Base-by-base conservation (phyloP, 2,113 vertebrate genomes). In the Tachysurus vachellii region DNA sequence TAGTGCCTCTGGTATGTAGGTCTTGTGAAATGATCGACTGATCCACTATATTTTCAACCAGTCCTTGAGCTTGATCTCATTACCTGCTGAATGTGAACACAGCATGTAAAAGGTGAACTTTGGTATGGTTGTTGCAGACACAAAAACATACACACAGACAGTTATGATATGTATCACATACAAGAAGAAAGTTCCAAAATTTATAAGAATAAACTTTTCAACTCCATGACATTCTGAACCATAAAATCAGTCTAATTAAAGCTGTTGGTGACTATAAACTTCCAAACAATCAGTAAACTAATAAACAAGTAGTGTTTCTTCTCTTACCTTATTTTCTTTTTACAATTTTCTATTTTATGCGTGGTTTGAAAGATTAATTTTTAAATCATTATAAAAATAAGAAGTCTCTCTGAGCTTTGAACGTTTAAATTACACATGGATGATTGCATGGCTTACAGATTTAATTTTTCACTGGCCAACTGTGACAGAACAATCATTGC, bases 381-480 rank as follows among this genome's bases (percentile, higher is more conserved):
- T 80, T 53, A n/a, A 64, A 68, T 26, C 42, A 50, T 56, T 28
- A 68, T n/a, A 53, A 83, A 26, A 62, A 42, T 62, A 44, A 64
- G 59, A 82, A 83, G 61, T 53, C 61, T 53, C 62, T 66, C 28
- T 19, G 17, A 53, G 61, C 81, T 47, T 44, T 68, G 44, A 56
- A 21, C 59, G 56, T 59, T 80, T 80, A 59, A 59, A 80, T 80
- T 80, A 80, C 79, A 80, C 56, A 59, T 42, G 5, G 31, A 36
- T 80, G 56, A 80, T 59, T 61, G 19, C 31, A 61, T 1, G 79
- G 59, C 54, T 80, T 42, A 23, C 4, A 42, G 79, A 59, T 80
- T 80, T 23, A 42, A 59, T 80, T 80, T 80, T 80, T 80, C 79
- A 79, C 76, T 79, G 50, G 76, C n/a, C n/a, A 79, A 79, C 76